A percentile compares a stretch with the other conserved stretches of the same genome.
phyloP scores from a whole-genome alignment of 2,888 invertebrate genomes.

The Epistrophe eligans region DNA sequence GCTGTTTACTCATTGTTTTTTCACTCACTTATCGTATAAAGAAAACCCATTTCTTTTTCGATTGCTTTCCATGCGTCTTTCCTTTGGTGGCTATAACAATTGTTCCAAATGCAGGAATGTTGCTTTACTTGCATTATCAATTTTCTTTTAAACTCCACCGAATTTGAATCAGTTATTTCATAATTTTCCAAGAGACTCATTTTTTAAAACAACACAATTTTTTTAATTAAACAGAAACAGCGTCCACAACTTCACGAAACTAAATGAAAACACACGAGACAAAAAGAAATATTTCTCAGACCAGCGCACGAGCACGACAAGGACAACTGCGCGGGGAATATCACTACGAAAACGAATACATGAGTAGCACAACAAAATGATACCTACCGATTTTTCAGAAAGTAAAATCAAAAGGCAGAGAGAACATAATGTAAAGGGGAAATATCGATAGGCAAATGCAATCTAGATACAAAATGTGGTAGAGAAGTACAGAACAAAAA shows the following conservation, averaged over 20 bases:
- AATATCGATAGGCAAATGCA: neutral
- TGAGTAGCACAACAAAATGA: neutral
- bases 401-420: neutral
- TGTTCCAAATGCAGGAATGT: slow-evolving; percentile 31
- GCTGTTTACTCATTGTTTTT: neutral
- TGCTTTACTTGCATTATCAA: slow-evolving; percentile 7
- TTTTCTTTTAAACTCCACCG: slow-evolving; percentile 17
- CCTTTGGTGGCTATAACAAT: neutral
- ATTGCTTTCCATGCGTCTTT: slow-evolving; percentile 15
- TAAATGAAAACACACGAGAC: slow-evolving; percentile 17
- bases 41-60: neutral
- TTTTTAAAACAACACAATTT: neutral
- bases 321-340: neutral
- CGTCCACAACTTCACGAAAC: slow-evolving; percentile 28
- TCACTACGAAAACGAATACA: neutral
- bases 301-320: slow-evolving; percentile 1
- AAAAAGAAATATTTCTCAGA: neutral
- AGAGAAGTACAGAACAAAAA: too few species aligned
- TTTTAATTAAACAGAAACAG: neutral
- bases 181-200: neutral
- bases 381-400: neutral
- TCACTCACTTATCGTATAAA: neutral
- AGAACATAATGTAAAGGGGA: neutral
- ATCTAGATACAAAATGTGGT: too few species aligned
- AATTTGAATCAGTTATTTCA: neutral